These are phyloP conservation scores for Pelmatolapia mariae DNA, from an alignment of 2,113 vertebrate species.

Conservation along the genomic window DNA sequence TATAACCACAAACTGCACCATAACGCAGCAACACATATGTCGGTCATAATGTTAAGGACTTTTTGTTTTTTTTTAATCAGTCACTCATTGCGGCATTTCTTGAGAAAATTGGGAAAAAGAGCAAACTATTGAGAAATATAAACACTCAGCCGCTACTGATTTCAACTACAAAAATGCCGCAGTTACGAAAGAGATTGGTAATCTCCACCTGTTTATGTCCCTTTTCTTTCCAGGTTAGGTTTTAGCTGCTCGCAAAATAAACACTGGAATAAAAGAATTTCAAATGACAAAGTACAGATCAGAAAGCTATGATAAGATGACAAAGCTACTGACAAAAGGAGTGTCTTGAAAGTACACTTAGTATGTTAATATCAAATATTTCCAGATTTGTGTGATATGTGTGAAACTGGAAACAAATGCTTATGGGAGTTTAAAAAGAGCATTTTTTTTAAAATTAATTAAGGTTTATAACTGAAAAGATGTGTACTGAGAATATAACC, in stretches of 20 bases:
- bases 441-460: rapidly evolving
- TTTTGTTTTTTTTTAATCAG: background rate
- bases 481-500: background rate
- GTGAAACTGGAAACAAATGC: background rate
- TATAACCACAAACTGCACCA: background rate
- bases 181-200: background rate
- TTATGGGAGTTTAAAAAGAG: background rate
- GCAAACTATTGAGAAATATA: background rate
- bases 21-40: background rate
- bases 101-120: background rate
- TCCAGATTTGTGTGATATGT: background rate
- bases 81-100: background rate
- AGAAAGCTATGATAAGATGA: background rate
- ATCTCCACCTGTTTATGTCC: background rate
- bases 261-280: background rate
- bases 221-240: background rate
- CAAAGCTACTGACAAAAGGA: background rate
- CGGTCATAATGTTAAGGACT: background rate
- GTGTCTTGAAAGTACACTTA: background rate
- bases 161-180: background rate
- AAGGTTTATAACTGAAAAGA: background rate
- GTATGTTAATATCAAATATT: background rate
- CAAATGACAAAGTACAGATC: background rate
- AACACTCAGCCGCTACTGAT: background rate
- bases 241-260: background rate